Evolutionary conservation across 2,797 vertebrate species (phyloP).

Genomic region (Halcyon leucocephala): DNA sequence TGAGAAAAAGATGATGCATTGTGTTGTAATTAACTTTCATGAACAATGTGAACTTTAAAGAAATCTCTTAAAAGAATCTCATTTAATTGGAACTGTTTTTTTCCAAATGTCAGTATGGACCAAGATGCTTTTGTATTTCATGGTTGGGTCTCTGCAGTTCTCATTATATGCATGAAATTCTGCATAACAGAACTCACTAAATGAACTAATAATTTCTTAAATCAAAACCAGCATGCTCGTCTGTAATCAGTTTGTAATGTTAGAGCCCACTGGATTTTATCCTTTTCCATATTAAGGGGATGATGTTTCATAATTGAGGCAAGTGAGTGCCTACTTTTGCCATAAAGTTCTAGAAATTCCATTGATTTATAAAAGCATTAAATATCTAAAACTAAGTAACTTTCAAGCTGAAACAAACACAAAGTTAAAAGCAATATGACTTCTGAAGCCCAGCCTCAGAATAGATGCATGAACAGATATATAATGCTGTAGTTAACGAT

Average conservation of each 20-base stretch:
- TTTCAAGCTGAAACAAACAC: slow-evolving; percentile 52
- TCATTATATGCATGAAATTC: slow-evolving; percentile 4
- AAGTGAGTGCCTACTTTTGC: neutral
- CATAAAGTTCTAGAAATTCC: neutral
- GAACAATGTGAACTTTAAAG: neutral
- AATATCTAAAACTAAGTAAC: slow-evolving; percentile 55
- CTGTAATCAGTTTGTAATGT: neutral
- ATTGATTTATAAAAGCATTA: slow-evolving; percentile 53
- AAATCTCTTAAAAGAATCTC: neutral
- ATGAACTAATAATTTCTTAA: slow-evolving; percentile 1
- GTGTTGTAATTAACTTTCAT: neutral
- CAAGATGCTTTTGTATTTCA: neutral
- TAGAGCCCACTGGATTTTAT: neutral
- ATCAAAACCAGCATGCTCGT: neutral
- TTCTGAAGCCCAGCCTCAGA: slow-evolving; percentile 18
- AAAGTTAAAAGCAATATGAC: slow-evolving; percentile 32
- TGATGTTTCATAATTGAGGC: slow-evolving; percentile 3
- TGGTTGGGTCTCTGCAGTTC: slow-evolving; percentile 1
- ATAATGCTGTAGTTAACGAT: slow-evolving; percentile 47
- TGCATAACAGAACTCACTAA: neutral
- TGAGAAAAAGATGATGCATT: slow-evolving; percentile 42
- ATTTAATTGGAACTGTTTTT: neutral
- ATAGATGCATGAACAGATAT: slow-evolving; percentile 14
- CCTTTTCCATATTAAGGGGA: neutral
- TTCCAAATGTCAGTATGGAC: neutral